Percentiles rank a stretch among this genome's conserved stretches.
Conservation (phyloP, 2,113 vertebrate species). For the Pteruthius melanotis region DNA sequence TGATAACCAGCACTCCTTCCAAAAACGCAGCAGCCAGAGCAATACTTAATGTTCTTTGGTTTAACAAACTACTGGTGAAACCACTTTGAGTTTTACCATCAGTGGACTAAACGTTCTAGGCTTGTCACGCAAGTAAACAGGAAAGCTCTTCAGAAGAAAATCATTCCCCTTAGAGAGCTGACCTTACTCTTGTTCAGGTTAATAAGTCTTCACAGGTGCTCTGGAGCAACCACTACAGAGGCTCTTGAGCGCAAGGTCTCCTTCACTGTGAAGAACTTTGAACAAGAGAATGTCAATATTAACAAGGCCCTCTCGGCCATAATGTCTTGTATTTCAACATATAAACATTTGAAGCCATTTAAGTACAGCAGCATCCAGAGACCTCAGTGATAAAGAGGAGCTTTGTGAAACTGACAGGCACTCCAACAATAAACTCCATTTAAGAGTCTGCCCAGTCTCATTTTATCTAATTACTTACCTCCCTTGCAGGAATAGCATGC, state of each 20-base stretch:
- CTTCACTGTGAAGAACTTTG: neutral
- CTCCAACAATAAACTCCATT: constrained; percentile 27
- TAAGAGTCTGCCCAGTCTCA: constrained; percentile 16
- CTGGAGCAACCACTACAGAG: neutral
- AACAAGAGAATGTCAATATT: neutral
- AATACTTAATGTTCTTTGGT: neutral
- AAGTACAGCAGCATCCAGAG: neutral
- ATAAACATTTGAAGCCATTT: neutral
- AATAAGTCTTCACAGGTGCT: neutral
- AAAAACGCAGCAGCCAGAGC: neutral
- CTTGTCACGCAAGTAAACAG: rapidly evolving
- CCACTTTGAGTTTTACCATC: neutral
- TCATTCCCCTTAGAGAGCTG: neutral
- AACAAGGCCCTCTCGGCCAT: neutral
- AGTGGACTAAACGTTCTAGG: neutral
- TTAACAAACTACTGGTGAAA: neutral
- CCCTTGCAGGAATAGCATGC: neutral
- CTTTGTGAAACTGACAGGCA: constrained; percentile 16
- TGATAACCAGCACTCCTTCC: neutral
- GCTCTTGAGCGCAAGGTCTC: neutral
- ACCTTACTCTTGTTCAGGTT: neutral
- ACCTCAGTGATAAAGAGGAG: constrained; percentile 6
- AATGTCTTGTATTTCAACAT: neutral
- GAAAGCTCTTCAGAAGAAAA: neutral
- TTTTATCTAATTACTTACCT: constrained; percentile 47